phyloP scores from a whole-genome alignment of 2,113 vertebrate species.

The human (Homo sapiens) region DNA sequence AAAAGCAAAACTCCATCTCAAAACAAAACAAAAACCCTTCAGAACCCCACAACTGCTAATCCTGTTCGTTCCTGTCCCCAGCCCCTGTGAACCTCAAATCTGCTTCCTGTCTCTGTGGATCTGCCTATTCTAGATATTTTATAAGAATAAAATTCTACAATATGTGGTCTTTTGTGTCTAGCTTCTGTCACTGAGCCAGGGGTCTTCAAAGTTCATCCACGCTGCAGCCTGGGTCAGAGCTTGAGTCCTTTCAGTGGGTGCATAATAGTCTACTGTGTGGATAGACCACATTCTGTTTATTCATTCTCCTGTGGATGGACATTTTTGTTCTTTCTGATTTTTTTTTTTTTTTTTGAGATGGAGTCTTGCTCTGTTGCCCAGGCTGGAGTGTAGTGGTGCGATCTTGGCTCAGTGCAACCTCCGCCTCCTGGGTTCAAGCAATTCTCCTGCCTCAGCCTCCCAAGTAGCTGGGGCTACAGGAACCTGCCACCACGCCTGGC shows the following conservation, averaged over 20 bases:
- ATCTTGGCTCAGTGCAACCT: no score
- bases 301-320: rapidly evolving
- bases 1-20: no score
- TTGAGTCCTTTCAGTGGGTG: not conserved
- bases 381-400: rapidly evolving
- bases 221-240: rapidly evolving
- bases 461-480: no score
- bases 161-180: not conserved
- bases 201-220: rapidly evolving
- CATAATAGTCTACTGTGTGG: rapidly evolving
- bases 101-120: not conserved
- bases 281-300: rapidly evolving
- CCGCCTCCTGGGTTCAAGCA: no score
- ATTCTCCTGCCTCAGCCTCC: no score
- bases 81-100: not conserved
- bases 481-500: no score
- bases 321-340: not conserved
- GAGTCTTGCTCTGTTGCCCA: no score
- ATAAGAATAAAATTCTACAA: not conserved
- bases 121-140: not conserved
- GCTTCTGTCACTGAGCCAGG: rapidly evolving
- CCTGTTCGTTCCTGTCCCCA: rapidly evolving
- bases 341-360: no score
- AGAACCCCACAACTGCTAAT: no score
- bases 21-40: no score